Percentiles rank a stretch among this genome's conserved stretches.
Conservation (phyloP, 2,113 vertebrate genomes). For the Cinclus mexicanus region DNA sequence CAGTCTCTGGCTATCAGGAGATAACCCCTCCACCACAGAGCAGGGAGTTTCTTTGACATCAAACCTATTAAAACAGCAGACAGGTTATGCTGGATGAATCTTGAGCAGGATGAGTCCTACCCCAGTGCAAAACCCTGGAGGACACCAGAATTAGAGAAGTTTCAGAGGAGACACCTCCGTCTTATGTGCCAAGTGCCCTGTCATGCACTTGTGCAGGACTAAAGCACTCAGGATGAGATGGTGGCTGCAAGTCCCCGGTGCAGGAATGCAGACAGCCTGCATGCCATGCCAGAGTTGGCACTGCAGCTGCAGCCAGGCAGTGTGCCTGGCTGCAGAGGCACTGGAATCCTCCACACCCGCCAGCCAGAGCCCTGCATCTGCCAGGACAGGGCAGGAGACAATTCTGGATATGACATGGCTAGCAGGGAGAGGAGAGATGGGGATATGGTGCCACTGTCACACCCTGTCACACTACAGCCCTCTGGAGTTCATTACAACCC, state of each 20-base stretch:
- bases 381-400: not conserved
- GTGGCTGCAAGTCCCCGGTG: accelerated
- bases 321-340: not conserved
- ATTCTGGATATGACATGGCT: accelerated
- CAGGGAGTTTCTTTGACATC: not conserved
- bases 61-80: not conserved
- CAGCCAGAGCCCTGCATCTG: not conserved
- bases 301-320: not conserved
- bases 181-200: not conserved
- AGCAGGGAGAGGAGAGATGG: not conserved
- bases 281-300: not conserved
- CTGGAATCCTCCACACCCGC: accelerated
- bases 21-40: too few relatives aligned
- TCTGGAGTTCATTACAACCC: accelerated
- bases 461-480: not conserved
- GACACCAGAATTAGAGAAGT: accelerated
- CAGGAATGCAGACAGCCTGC: not conserved
- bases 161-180: not conserved
- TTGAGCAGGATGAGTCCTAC: not conserved
- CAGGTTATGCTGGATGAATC: not conserved
- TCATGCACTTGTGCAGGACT: accelerated
- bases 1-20: not conserved
- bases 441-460: accelerated
- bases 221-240: not conserved
- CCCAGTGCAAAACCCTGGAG: not conserved